Conservation (phyloP, 2,113 vertebrate species). For the Myiozetetes cayanensis region DNA sequence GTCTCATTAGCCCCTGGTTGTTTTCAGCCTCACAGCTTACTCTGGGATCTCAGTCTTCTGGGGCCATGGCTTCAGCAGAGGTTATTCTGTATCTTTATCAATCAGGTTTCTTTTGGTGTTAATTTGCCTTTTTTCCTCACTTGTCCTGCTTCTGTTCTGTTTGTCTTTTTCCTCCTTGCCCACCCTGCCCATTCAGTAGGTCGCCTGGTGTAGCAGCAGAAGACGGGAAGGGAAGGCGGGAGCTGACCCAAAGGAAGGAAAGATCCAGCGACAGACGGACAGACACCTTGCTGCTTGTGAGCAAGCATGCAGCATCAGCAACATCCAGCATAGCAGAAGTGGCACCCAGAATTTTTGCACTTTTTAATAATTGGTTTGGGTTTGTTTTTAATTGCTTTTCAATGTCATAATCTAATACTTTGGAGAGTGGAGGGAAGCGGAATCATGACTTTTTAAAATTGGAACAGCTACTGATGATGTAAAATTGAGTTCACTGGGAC, state of each 20-base stretch:
- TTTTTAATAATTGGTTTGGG: slow-evolving; percentile 66
- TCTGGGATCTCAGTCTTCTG: not conserved
- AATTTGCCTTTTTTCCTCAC: not conserved
- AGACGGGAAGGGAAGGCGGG: not conserved
- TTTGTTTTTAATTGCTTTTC: slow-evolving; percentile 61
- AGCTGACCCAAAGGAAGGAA: slow-evolving; percentile 28
- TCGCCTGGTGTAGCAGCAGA: slow-evolving; percentile 73
- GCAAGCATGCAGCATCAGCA: slow-evolving; percentile 18
- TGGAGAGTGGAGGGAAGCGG: slow-evolving; percentile 53
- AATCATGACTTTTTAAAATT: slow-evolving; percentile 49
- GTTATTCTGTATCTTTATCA: not conserved
- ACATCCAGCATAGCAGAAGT: slow-evolving; percentile 60
- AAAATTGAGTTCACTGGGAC: slow-evolving; percentile 64
- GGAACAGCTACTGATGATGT: slow-evolving; percentile 80
- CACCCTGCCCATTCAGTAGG: slow-evolving; percentile 53
- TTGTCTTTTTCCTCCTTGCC: not conserved
- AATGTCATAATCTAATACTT: slow-evolving; percentile 65
- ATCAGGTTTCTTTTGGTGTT: not conserved
- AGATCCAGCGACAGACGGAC: not conserved
- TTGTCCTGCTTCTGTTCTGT: not conserved
- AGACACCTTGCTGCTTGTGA: slow-evolving; percentile 25
- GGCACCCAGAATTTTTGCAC: slow-evolving; percentile 77
- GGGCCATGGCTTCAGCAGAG: not conserved
- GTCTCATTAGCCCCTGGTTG: not conserved
- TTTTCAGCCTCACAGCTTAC: slow-evolving; percentile 9